Conservation (phyloP, 2,797 vertebrate genomes). For the Distichodus sexfasciatus region DNA sequence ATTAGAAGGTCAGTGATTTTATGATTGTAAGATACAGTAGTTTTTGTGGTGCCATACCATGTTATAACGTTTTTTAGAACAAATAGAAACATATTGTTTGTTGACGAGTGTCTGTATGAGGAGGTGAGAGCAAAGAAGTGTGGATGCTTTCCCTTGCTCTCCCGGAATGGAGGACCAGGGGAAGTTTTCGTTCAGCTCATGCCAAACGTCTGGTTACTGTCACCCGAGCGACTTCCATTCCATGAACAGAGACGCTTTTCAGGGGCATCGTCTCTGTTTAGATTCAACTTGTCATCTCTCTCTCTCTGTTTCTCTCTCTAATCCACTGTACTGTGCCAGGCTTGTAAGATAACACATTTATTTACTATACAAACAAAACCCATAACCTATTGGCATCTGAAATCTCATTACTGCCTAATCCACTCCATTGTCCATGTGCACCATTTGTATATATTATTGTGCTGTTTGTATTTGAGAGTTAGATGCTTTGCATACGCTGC, state of each 20-base stretch:
- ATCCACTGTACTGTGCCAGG: conserved; percentile 9
- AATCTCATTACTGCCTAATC: conserved; percentile 53
- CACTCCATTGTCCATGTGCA: conserved; percentile 72
- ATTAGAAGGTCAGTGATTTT: no score
- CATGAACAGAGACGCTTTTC: conserved; percentile 67
- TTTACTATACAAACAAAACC: conserved; percentile 16
- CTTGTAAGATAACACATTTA: conserved; percentile 16
- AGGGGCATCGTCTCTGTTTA: conserved; percentile 56
- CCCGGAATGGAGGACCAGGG: conserved; percentile 8
- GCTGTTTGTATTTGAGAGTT: conserved; percentile 30
- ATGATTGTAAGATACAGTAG: no score
- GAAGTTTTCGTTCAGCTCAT: conserved; percentile 64
- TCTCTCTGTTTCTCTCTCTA: not conserved
- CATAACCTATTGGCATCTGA: conserved; percentile 36
- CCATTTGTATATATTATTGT: conserved; percentile 31
- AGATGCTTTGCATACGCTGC: conserved; percentile 30
- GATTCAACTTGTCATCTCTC: conserved; percentile 26
- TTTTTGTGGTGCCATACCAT: no score
- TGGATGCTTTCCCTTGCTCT: conserved; percentile 35
- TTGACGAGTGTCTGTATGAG: not conserved
- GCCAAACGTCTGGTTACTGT: conserved; percentile 70
- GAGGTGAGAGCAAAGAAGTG: conserved; percentile 4
- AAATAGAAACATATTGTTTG: no score
- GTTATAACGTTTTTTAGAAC: no score
- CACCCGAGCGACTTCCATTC: conserved; percentile 62